Evolutionary conservation across 2,113 vertebrate species (phyloP).

Genomic region (Callipepla squamata): DNA sequence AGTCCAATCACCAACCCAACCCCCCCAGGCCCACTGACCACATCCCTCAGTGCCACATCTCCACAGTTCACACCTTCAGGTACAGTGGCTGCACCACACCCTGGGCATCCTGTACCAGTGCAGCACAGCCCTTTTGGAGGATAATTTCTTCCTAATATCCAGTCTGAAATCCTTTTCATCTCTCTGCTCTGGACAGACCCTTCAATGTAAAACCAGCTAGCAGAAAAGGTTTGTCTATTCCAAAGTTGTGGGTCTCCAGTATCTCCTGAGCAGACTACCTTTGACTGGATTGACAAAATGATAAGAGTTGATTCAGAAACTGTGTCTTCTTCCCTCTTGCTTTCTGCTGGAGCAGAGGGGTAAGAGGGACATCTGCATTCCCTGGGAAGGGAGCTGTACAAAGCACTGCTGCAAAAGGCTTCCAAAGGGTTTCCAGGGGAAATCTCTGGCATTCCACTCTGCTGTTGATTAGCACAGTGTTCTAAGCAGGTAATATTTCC

Average conservation of each 20-base stretch:
- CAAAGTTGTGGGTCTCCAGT: neutral
- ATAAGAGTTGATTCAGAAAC: neutral
- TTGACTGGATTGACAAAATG: neutral
- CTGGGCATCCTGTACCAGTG: no score
- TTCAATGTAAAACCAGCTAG: neutral
- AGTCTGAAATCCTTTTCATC: neutral
- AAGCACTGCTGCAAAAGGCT: neutral
- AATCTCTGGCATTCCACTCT: conserved; percentile 21
- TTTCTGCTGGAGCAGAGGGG: neutral
- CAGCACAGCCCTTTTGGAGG: no score
- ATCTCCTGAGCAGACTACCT: neutral
- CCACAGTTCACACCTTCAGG: no score
- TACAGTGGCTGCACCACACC: no score
- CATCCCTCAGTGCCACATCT: no score
- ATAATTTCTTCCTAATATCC: no score
- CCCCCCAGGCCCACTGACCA: no score
- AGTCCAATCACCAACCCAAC: no score
- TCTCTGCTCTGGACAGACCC: neutral
- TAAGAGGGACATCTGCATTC: neutral
- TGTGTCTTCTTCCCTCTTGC: neutral
- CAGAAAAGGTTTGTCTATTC: neutral
- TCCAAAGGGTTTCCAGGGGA: neutral
- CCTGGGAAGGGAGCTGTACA: neutral
- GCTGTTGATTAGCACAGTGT: neutral
- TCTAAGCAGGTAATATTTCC: conserved; percentile 49